These are phyloP conservation scores for Mormyrus iriodes DNA, from an alignment of 2,113 vertebrate genomes.

Conservation along the genomic window DNA sequence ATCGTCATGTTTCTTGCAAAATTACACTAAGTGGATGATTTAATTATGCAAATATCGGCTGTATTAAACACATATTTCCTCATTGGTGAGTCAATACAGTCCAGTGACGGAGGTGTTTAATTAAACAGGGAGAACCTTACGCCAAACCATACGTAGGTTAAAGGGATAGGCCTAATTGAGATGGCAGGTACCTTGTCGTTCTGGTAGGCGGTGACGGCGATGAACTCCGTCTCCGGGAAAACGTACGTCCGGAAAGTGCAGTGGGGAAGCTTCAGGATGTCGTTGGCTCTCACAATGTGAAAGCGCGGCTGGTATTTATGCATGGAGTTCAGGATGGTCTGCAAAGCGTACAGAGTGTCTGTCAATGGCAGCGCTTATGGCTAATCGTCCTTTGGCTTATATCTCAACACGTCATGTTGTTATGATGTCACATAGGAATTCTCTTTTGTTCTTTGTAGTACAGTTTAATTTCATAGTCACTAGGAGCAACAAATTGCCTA, in stretches of 20 bases:
- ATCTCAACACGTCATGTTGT: background rate
- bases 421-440: background rate
- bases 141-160: background rate
- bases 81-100: background rate
- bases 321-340: slow-evolving; percentile 99
- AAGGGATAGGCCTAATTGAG: background rate
- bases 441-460: background rate
- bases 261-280: slow-evolving; percentile 94
- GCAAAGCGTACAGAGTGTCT: slow-evolving; percentile 17
- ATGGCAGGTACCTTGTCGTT: slow-evolving; percentile 81
- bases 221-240: slow-evolving; percentile 93
- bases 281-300: slow-evolving; percentile 90
- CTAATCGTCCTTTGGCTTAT: background rate
- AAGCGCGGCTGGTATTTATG: slow-evolving; percentile 97
- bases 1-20: background rate
- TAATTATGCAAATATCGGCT: background rate
- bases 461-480: background rate
- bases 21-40: background rate
- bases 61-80: background rate
- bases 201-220: slow-evolving; percentile 95
- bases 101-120: background rate
- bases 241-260: slow-evolving; percentile 95
- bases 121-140: background rate
- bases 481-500: background rate
- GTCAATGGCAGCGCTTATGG: background rate